Percentiles rank a stretch among this genome's conserved stretches.
These are phyloP conservation scores for Psittacula derbiana DNA, from an alignment of 2,797 vertebrate species.

Conservation along the genomic window DNA sequence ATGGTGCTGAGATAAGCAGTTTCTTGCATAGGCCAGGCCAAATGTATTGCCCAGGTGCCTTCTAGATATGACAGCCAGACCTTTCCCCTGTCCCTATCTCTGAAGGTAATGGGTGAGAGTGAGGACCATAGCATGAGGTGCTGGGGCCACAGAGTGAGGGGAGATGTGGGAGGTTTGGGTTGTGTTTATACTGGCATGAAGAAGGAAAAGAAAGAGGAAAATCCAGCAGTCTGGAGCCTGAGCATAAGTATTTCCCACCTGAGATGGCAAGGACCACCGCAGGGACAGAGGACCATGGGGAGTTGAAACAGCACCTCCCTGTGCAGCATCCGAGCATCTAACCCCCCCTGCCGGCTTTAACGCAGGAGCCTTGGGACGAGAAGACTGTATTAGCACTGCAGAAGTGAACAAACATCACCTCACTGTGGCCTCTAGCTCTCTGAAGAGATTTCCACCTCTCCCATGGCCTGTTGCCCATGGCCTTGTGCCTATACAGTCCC, in stretches of 20 bases:
- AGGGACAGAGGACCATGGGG: background rate
- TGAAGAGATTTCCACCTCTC: background rate
- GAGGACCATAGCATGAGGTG: background rate
- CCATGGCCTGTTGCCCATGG: background rate
- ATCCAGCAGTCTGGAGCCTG: background rate
- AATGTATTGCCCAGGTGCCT: background rate
- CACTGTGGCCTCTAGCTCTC: background rate
- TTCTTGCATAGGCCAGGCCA: background rate
- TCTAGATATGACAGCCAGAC: background rate
- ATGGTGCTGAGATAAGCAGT: background rate
- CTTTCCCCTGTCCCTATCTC: background rate
- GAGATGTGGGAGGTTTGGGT: background rate
- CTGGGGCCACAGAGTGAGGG: background rate
- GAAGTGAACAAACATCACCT: background rate
- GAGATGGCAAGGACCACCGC: accelerated
- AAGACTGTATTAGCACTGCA: background rate
- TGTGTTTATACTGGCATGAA: background rate
- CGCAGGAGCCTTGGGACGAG: background rate
- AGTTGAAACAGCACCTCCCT: background rate
- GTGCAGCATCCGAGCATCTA: accelerated
- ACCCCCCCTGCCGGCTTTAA: background rate
- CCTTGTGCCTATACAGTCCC: too few relatives aligned
- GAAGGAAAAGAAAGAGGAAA: background rate
- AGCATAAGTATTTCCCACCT: background rate
- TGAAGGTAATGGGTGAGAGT: background rate